Base-by-base conservation (phyloP, 2,797 vertebrate genomes). In the Eulemur mongoz region DNA sequence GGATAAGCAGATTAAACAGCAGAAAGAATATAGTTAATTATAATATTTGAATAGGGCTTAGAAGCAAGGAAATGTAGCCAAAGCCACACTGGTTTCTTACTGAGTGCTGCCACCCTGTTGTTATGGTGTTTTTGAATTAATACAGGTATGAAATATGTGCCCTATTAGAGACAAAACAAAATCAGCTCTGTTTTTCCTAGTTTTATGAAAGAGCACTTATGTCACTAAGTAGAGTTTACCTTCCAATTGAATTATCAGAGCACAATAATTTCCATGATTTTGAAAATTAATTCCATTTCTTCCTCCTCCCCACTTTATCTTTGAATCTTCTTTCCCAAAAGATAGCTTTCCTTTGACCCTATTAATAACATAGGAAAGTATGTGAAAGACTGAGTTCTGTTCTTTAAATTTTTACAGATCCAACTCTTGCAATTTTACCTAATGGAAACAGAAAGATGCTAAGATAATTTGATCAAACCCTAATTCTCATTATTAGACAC, bases 31-130 rank as follows among this genome's bases (percentile, higher is more conserved):
- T 0, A 59, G 65, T 96, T 97, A 95, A 97, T 94, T 85, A 85
- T 72, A 94, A 87, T 78, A 95, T 79, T 92, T 92, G 84, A 91
- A 92, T 95, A 96, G 40, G 73, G 91, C 17, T 95, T 94, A 96
- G 38, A 92, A 95, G 97, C 95, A 97, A 96, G 89, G 96, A 97
- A 98, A 97, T 67, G 43, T 78, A 97, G 83, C 81, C 82, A 86
- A 94, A 96, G 93, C 73, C 88, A 91, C 73, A 90, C 32, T 96
- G 95, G 96, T 98, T 98, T 97, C 98, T 98, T 97, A 97, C 97
- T 97, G 96, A 98, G 92, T 95, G 93, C 94, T 97, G 96, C 94
- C 95, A 97, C 95, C 86, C 83, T 94, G 65, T 76, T 67, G 94
- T 79, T 96, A 86, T 57, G 63, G 27, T 91, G 72, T 90, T 87